A percentile compares a stretch with the other conserved stretches of the same genome.
These are phyloP conservation scores for Coptotermes formosanus DNA, from an alignment of 1,140 invertebrate genomes.

Conservation along the genomic window DNA sequence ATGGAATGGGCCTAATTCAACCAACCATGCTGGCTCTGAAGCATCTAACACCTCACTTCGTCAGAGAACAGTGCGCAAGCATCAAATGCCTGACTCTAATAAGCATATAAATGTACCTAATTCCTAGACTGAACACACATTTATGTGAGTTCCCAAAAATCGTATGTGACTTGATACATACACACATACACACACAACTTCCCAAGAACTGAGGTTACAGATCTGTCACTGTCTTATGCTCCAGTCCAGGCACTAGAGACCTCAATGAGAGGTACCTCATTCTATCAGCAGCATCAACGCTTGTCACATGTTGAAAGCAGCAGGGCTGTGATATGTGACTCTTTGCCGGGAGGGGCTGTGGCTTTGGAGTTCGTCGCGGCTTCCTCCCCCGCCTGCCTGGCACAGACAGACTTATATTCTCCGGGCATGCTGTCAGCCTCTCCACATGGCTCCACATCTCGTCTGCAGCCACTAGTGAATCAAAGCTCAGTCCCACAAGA, in stretches of 20 bases:
- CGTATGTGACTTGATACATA: too few relatives aligned
- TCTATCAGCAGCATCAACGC: slow-evolving; percentile 68
- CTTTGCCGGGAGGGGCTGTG: slow-evolving; percentile 66
- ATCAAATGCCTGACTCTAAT: too few relatives aligned
- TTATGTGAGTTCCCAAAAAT: too few relatives aligned
- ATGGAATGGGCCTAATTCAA: too few relatives aligned
- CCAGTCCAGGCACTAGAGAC: slow-evolving; percentile 49
- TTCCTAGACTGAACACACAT: too few relatives aligned
- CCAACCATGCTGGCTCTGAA: too few relatives aligned
- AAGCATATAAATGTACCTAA: too few relatives aligned
- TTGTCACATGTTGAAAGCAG: slow-evolving; percentile 84
- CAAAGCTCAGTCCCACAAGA: slow-evolving; percentile 72
- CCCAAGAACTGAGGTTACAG: not conserved
- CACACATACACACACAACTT: too few relatives aligned
- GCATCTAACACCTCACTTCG: too few relatives aligned
- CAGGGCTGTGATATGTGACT: slow-evolving; percentile 83
- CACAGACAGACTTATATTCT: slow-evolving; percentile 74
- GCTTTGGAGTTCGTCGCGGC: slow-evolving; percentile 55
- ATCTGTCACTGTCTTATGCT: not conserved
- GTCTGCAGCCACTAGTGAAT: slow-evolving; percentile 68
- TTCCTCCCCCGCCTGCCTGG: slow-evolving; percentile 63
- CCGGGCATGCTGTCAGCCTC: slow-evolving; percentile 70
- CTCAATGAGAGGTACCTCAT: slow-evolving; percentile 67
- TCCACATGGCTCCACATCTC: slow-evolving; percentile 70
- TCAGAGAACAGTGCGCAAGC: too few relatives aligned